phyloP scores from a whole-genome alignment of 2,888 invertebrate species.

The Unio delphinus region DNA sequence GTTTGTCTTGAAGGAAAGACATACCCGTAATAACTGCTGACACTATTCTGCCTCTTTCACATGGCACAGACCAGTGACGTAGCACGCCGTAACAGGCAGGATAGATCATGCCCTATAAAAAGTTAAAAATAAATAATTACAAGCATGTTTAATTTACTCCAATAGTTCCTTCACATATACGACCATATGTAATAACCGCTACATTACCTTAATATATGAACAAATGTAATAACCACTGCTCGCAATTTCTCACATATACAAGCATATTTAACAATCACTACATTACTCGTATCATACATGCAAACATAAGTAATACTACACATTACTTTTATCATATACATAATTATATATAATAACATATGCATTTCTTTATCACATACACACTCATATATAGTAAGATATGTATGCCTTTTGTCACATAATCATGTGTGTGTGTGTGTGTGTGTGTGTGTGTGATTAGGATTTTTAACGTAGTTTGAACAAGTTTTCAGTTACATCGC shows the following conservation, averaged over 20 bases:
- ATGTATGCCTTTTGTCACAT: neutral
- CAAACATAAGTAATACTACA: neutral
- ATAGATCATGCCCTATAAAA: constrained; percentile 62
- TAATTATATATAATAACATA: neutral
- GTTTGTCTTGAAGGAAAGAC: neutral
- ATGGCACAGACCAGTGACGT: constrained; percentile 65
- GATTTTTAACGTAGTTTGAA: no score
- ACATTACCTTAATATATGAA: no score
- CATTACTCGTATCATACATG: neutral
- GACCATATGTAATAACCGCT: neutral
- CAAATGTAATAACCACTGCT: no score
- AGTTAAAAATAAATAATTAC: neutral
- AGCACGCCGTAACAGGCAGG: constrained; percentile 66
- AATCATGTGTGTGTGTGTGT: no score
- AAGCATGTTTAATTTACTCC: neutral
- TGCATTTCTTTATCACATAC: neutral
- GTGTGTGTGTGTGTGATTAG: no score
- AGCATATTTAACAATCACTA: neutral
- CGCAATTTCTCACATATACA: neutral
- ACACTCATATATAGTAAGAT: no score
- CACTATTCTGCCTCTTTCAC: constrained; percentile 60
- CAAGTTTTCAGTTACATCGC: no score
- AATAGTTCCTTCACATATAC: neutral
- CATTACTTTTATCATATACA: no score
- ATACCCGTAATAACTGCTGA: constrained; percentile 63